Evolutionary conservation across 2,797 vertebrate genomes (phyloP), one percentile per base, ranked within the genome.

Genomic region (Propithecus deckenii): DNA sequence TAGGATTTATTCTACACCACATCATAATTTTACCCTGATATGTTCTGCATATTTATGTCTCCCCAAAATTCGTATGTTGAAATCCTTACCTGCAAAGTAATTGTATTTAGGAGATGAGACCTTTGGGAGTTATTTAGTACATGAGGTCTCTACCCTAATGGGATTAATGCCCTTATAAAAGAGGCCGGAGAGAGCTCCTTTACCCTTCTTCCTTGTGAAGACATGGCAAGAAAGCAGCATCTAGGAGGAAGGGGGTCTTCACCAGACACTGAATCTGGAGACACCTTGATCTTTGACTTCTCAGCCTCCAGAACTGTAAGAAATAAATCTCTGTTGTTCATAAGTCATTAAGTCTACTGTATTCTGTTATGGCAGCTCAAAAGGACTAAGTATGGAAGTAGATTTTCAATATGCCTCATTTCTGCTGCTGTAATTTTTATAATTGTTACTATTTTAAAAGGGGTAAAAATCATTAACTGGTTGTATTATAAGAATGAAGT

Each of bases 381-480:
- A 78, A 11, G 43, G 48, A 50, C 48, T 52, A 80, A 98, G 98
- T 0, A 97, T 98, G 0, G 97, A 98, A 0, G 97, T 98, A 0
- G 98, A 98, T 0, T 98, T 98, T 0, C 97, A 97, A 2, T 98
- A 0, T 98, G 98, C 0, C 98, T 99, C 0, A 99, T 98, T 0
- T 98, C 97, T 0, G 98, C 98, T 0, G 98, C 98, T 0, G 98
- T 99, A 79, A 98, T 98, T 1, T 98, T 98, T 0, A 98, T 98
- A 75, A 98, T 98, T 0, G 98, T 98, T 0, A 97, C 98, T 0
- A 98, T 98, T 0, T 98, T 98, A 0, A 98, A 97, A 0, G 98
- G 0, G 98, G 98, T 99, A 0, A 99, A 99, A 94, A 97, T 99
- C 0, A 99, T 99, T 98, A 98, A 93, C 0, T 92, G 0, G 78